Conservation (phyloP, 2,797 vertebrate genomes). For the Aplochiton taeniatus region DNA sequence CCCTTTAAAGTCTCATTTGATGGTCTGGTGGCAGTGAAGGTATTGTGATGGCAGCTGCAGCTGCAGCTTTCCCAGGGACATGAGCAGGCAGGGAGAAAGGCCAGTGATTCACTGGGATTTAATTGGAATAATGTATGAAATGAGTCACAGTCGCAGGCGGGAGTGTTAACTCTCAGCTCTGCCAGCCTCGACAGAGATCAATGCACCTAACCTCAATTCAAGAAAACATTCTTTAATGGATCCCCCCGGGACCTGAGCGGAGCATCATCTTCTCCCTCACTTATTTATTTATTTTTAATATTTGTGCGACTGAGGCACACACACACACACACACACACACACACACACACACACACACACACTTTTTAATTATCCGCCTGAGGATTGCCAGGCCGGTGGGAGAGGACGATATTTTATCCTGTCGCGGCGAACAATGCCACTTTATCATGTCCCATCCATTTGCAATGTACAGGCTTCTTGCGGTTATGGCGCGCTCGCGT, state of each 20-base stretch:
- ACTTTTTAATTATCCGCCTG: slow-evolving; percentile 82
- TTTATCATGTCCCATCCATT: slow-evolving; percentile 62
- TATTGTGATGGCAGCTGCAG: slow-evolving; percentile 61
- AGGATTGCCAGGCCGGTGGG: slow-evolving; percentile 73
- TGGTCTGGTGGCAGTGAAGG: slow-evolving; percentile 42
- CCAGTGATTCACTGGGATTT: slow-evolving; percentile 68
- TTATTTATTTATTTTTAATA: slow-evolving; percentile 76
- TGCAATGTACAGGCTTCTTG: slow-evolving; percentile 22
- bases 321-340: slow-evolving; percentile 64
- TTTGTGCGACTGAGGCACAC: slow-evolving; percentile 67
- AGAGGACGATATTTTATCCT: slow-evolving; percentile 66
- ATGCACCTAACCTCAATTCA: slow-evolving; percentile 85
- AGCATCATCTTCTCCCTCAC: slow-evolving; percentile 58
- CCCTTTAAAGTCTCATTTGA: slow-evolving; percentile 49
- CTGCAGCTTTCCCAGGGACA: slow-evolving; percentile 54
- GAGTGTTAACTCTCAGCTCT: slow-evolving; percentile 78
- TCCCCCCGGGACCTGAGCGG: slow-evolving; percentile 69
- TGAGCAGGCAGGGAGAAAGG: slow-evolving; percentile 43
- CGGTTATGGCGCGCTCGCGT: slow-evolving; percentile 37
- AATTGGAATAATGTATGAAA: slow-evolving; percentile 85
- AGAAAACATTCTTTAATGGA: slow-evolving; percentile 85
- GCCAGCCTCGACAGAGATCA: slow-evolving; percentile 82
- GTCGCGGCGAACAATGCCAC: slow-evolving; percentile 65
- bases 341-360: slow-evolving; percentile 65
- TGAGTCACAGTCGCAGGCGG: slow-evolving; percentile 74